Conservation (phyloP, 2,888 invertebrate species). For the Helicoverpa assulta region DNA sequence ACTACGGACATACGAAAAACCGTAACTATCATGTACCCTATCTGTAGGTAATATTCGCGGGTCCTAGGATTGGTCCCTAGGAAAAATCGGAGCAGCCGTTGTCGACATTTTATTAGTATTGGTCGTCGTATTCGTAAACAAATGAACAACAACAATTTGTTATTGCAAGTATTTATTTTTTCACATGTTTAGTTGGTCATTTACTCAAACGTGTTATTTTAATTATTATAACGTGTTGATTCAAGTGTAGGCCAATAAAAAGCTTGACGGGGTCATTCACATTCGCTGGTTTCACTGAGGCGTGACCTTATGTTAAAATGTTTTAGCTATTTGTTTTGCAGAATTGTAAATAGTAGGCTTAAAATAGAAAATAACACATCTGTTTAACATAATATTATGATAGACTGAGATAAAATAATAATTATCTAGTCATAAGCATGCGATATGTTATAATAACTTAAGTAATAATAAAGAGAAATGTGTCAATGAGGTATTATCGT, state of each 20-base stretch:
- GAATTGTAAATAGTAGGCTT: not conserved
- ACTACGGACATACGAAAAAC: too few relatives aligned
- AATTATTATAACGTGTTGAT: conserved; percentile 7
- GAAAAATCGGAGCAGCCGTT: too few relatives aligned
- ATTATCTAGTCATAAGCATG: not conserved
- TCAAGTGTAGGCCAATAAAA: conserved; percentile 10
- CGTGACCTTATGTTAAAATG: conserved; percentile 12
- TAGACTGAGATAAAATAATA: not conserved
- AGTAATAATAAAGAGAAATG: conserved; percentile 32
- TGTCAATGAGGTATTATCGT: conserved; percentile 36
- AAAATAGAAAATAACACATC: not conserved
- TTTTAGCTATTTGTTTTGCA: not conserved
- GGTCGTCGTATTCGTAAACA: not conserved
- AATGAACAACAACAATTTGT: not conserved
- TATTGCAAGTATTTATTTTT: not conserved
- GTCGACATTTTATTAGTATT: not conserved
- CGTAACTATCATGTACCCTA: too few relatives aligned
- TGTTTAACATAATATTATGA: too few relatives aligned
- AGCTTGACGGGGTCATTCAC: conserved; percentile 19
- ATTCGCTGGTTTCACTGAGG: conserved; percentile 11
- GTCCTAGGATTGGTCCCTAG: too few relatives aligned
- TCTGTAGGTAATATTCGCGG: too few relatives aligned
- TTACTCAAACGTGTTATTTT: not conserved
- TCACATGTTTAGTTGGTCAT: not conserved
- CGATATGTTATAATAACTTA: not conserved